A percentile compares a stretch with the other conserved stretches of the same genome.
Evolutionary conservation across 2,888 invertebrate genomes (phyloP).

Genomic region (Megamerina dolium): DNA sequence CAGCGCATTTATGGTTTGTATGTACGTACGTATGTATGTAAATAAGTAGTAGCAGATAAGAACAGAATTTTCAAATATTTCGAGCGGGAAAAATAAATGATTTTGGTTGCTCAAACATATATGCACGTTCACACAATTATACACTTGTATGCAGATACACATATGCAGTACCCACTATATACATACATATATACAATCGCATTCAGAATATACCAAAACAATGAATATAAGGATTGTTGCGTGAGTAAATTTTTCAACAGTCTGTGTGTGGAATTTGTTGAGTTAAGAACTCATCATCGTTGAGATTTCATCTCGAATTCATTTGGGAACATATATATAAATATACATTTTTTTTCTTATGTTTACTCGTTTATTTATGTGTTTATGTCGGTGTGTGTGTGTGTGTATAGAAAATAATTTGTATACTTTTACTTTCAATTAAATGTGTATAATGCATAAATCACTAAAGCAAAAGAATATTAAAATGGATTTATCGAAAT

Average conservation of each 20-base stretch:
- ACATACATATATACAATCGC: conserved; percentile 6
- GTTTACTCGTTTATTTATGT: too few relatives aligned
- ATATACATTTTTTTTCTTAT: too few relatives aligned
- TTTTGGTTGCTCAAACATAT: conserved; percentile 7
- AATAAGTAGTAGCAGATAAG: too few relatives aligned
- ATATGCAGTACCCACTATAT: conserved; percentile 1
- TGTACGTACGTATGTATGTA: too few relatives aligned
- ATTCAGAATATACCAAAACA: too few relatives aligned
- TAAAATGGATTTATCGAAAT: conserved; percentile 26
- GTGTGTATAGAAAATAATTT: too few relatives aligned
- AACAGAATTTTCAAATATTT: too few relatives aligned
- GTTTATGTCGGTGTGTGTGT: too few relatives aligned
- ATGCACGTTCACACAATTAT: too few relatives aligned
- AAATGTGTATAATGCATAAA: conserved; percentile 41
- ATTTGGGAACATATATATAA: not conserved
- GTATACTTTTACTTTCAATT: not conserved
- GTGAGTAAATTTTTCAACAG: conserved; percentile 25
- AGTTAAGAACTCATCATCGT: conserved; percentile 7
- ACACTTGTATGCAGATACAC: too few relatives aligned
- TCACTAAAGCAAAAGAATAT: conserved; percentile 34
- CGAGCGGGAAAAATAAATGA: conserved; percentile 23
- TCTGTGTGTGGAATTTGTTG: conserved; percentile 20
- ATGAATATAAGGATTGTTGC: conserved; percentile 16
- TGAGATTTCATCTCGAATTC: not conserved
- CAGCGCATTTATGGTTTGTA: too few relatives aligned